Percentiles rank a stretch among this genome's conserved stretches.
Conservation (phyloP, 2,888 invertebrate genomes). For the Emesis furor region DNA sequence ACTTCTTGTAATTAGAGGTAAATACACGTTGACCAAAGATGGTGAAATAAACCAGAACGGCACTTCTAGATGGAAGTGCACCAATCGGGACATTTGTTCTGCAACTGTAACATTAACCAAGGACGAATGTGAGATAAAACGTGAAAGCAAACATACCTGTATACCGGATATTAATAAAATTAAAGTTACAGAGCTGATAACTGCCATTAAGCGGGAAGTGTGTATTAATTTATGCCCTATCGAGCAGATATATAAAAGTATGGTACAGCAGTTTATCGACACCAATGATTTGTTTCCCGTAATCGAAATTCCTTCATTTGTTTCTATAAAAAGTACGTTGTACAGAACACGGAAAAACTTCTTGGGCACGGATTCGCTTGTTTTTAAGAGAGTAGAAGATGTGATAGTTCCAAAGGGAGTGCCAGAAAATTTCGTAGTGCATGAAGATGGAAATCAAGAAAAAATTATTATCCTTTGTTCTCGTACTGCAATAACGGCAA, state of each 20-base stretch:
- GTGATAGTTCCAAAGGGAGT: not conserved
- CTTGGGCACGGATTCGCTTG: not conserved
- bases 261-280: not conserved
- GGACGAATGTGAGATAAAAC: not conserved
- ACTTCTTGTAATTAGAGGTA: not conserved
- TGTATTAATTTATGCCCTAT: not conserved
- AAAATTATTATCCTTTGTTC: not conserved
- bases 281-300: not conserved
- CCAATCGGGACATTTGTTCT: not conserved
- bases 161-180: not conserved
- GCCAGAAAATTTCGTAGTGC: not conserved
- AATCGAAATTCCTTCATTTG: not conserved
- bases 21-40: not conserved
- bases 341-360: not conserved
- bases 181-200: not conserved
- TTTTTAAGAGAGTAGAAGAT: not conserved
- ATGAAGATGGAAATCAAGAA: not conserved
- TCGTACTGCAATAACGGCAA: not conserved
- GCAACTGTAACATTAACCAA: not conserved
- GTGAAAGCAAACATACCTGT: not conserved
- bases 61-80: not conserved
- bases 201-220: not conserved
- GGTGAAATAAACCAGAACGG: not conserved
- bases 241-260: not conserved
- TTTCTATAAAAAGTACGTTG: not conserved